Base-by-base conservation (phyloP, 2,888 invertebrate genomes). In the Lycophotia porphyrea region DNA sequence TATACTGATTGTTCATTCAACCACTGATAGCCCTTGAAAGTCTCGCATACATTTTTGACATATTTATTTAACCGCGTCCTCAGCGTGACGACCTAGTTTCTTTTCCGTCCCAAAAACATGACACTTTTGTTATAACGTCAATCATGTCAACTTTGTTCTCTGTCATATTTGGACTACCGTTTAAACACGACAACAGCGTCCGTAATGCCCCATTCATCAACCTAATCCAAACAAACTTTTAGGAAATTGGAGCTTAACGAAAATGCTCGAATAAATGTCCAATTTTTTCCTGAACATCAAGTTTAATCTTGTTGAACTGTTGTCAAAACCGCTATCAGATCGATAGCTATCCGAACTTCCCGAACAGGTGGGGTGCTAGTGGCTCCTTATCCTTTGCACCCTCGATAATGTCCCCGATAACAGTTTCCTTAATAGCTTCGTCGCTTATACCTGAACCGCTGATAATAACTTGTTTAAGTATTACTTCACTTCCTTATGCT, bases 381-480 rank as follows among this genome's bases (percentile, higher is more conserved):
- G 76, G 77, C 78, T 84, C 67, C 81, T 88, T 84, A 84, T 89
- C 84, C 84, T 75, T 86, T 80, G 81, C 82, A 84, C 79, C 89
- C 84, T 81, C 81, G 89, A 89, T 90, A 80, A 88, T 87, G 80
- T 84, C 77, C 71, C 79, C 81, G 90, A 91, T 91, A 90, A 90
- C 87, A 85, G 89, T 86, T 87, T 80, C 87, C 89, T 85, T 91
- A 90, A 91, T 89, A 89, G 83, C 88, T 72, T 77, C 73, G 79
- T 84, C 88, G 89, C 84, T 89, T 88, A 85, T 88, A 89, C 89
- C 85, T 88, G 80, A 86, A 87, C 84, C 83, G 78, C 82, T 82
- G 81, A 79, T 90, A 88, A 90, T 87, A 86, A 88, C 84, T 84
- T 78, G 82, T 81, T 86, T 76, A 87, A 87, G 86, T 84, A 85